These are phyloP conservation scores for Carabus problematicus DNA, from an alignment of 2,888 invertebrate genomes.

Conservation along the genomic window DNA sequence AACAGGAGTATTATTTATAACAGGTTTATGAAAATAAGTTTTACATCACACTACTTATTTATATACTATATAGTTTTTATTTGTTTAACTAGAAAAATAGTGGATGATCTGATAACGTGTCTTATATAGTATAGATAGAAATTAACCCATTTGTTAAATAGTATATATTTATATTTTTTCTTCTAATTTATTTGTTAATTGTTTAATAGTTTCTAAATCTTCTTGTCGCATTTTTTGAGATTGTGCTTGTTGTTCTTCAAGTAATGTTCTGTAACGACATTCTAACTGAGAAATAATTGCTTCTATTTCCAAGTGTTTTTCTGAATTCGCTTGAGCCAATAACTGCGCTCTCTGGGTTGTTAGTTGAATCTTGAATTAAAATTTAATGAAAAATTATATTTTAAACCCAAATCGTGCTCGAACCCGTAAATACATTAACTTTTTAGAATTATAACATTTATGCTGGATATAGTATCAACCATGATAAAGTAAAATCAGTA, in stretches of 20 bases:
- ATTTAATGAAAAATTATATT: not conserved
- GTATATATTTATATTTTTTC: not conserved
- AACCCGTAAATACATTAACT: too few species aligned
- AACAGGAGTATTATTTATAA: too few species aligned
- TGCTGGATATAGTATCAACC: too few species aligned
- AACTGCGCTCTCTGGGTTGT: slow-evolving; percentile 51
- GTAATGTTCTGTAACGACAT: slow-evolving; percentile 52
- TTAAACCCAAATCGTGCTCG: too few species aligned
- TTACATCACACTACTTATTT: too few species aligned
- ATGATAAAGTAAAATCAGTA: too few species aligned
- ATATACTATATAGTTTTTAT: too few species aligned
- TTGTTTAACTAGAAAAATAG: too few species aligned
- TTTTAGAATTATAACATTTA: too few species aligned
- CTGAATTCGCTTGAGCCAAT: slow-evolving; percentile 48
- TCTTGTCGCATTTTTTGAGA: slow-evolving; percentile 19
- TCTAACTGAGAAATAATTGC: slow-evolving; percentile 51
- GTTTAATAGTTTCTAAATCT: slow-evolving; percentile 23
- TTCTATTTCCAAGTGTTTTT: slow-evolving; percentile 51
- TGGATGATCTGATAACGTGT: too few species aligned
- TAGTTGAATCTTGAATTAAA: slow-evolving; percentile 26
- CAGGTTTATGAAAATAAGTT: too few species aligned
- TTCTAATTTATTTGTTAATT: slow-evolving; percentile 36
- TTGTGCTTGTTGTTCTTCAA: slow-evolving; percentile 44
- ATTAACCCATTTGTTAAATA: too few species aligned
- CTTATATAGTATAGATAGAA: not conserved